phyloP scores from a whole-genome alignment of 2,888 invertebrate species.

The Trachelus troglodyta region DNA sequence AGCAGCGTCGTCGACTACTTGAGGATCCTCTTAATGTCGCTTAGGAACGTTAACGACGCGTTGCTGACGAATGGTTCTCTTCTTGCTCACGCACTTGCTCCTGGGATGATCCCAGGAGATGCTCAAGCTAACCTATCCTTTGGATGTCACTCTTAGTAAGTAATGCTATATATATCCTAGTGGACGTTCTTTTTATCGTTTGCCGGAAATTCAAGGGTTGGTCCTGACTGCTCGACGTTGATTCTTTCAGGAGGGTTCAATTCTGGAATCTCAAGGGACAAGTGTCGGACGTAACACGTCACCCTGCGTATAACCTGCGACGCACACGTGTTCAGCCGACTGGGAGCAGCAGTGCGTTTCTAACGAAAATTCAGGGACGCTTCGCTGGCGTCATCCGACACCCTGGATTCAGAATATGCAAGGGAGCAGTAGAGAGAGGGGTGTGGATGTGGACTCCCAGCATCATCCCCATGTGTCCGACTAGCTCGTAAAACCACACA shows the following conservation, averaged over 20 bases:
- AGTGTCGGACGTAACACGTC: neutral
- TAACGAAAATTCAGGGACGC: constrained; percentile 10
- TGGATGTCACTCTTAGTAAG: neutral
- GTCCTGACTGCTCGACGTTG: neutral
- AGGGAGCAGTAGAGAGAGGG: constrained; percentile 16
- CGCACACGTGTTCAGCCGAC: neutral
- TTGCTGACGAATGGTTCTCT: constrained; percentile 31
- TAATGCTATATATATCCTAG: neutral
- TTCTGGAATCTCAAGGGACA: constrained; percentile 3
- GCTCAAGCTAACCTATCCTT: neutral
- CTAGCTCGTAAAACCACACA: constrained; percentile 49
- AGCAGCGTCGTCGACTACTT: constrained; percentile 12
- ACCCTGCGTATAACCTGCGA: neutral
- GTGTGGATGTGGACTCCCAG: constrained; percentile 18
- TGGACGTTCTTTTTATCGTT: neutral
- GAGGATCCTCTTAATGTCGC: constrained; percentile 26
- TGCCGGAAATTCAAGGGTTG: neutral
- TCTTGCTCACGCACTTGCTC: constrained; percentile 9
- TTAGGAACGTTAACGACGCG: constrained; percentile 33
- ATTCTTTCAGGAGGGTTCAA: neutral
- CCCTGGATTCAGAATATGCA: constrained; percentile 21
- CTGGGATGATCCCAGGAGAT: constrained; percentile 3
- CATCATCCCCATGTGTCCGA: constrained; percentile 47
- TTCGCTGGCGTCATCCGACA: constrained; percentile 22
- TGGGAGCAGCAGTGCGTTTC: constrained; percentile 1